These are phyloP conservation scores for Micromesistius poutassou DNA, from an alignment of 2,797 vertebrate genomes.

Conservation along the genomic window DNA sequence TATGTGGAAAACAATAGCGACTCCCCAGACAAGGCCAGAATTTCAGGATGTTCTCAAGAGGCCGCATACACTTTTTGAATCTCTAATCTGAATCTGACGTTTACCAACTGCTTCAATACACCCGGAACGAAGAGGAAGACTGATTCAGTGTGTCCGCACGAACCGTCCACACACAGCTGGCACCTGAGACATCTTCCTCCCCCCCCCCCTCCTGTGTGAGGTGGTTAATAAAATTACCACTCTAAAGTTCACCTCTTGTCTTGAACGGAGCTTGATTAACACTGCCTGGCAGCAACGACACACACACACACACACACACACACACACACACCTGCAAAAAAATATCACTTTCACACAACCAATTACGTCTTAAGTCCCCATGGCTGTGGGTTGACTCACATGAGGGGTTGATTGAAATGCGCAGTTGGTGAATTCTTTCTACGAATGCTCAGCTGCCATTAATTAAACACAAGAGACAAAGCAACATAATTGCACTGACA, in stretches of 20 bases:
- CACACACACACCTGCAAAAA: not conserved
- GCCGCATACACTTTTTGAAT: not conserved
- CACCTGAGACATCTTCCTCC: not conserved
- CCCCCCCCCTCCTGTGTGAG: not conserved
- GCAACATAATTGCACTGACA: not conserved
- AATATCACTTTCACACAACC: not conserved
- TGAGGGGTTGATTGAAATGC: not conserved
- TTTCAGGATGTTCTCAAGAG: not conserved
- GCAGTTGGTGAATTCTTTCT: not conserved
- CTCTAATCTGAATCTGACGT: not conserved
- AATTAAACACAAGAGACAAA: not conserved
- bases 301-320: slow-evolving; percentile 3
- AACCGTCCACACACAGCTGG: not conserved
- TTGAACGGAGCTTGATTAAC: slow-evolving; percentile 4
- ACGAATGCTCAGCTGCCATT: not conserved
- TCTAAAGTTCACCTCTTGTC: slow-evolving; percentile 5
- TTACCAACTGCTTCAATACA: not conserved
- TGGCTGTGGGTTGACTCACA: not conserved
- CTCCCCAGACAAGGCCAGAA: too few species aligned
- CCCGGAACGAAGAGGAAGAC: not conserved
- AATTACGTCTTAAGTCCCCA: not conserved
- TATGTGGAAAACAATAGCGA: not conserved
- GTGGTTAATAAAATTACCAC: slow-evolving; percentile 2
- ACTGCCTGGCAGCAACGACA: not conserved
- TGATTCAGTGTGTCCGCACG: not conserved